These are phyloP conservation scores for Egretta garzetta DNA, from an alignment of 2,113 vertebrate species.

Conservation along the genomic window DNA sequence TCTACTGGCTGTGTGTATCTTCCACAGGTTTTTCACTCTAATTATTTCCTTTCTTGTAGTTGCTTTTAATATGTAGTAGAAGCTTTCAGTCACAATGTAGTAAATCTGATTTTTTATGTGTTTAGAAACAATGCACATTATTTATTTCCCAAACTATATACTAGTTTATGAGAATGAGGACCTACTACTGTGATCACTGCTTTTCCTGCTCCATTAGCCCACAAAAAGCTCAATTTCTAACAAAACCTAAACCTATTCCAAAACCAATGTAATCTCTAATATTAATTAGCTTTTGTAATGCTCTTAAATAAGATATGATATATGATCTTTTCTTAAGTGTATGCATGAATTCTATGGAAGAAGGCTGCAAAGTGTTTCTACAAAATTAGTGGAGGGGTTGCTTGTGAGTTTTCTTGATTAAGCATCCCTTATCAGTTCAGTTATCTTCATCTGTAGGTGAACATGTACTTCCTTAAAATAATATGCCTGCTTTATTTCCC, in stretches of 20 bases:
- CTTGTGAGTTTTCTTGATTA: not conserved
- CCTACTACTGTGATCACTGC: not conserved
- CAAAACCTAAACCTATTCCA: not conserved
- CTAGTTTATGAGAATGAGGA: not conserved
- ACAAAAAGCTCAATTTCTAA: not conserved
- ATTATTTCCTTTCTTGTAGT: constrained; percentile 5
- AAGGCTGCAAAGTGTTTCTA: not conserved
- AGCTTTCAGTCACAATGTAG: not conserved
- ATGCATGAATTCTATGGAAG: not conserved
- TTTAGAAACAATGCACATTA: not conserved
- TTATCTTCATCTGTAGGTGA: not conserved
- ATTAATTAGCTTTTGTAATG: not conserved
- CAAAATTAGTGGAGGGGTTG: not conserved
- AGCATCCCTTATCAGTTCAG: not conserved
- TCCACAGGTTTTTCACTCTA: not conserved
- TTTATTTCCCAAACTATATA: not conserved
- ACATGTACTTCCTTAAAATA: not conserved
- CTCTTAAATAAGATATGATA: not conserved
- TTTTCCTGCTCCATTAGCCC: not conserved
- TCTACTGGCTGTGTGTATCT: not conserved
- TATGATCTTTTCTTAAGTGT: not conserved
- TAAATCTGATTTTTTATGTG: not conserved
- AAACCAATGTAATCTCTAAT: not conserved
- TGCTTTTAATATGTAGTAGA: not conserved
- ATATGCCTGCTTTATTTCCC: not conserved